Conservation (phyloP, 2,113 vertebrate genomes). For the Orientallactaga bullata region DNA sequence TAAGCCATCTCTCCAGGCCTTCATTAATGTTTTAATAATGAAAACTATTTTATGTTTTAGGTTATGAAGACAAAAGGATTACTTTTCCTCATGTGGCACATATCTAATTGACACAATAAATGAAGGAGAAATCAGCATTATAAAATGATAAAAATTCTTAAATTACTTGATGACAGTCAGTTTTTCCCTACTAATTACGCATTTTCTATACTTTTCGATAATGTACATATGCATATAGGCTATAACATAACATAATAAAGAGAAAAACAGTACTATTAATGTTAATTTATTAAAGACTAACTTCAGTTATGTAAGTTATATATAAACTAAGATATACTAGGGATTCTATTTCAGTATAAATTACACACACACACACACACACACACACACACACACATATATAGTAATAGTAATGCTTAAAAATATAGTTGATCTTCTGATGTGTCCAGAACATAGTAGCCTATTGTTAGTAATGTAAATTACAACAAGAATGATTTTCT, state of each 20-base stretch:
- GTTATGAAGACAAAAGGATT: not conserved
- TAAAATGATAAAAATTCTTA: not conserved
- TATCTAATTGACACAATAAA: not conserved
- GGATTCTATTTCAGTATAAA: not conserved
- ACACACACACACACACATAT: too few species aligned
- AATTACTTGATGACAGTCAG: not conserved
- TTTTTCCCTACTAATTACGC: not conserved
- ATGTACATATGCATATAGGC: not conserved
- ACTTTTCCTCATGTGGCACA: not conserved
- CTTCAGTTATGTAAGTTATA: not conserved
- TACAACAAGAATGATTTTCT: not conserved
- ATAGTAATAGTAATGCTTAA: not conserved
- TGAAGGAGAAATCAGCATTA: not conserved
- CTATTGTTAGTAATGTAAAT: not conserved
- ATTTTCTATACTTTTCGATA: not conserved
- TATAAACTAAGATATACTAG: not conserved
- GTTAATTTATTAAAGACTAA: not conserved
- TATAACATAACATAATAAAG: not conserved
- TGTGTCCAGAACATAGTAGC: not conserved
- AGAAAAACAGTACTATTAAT: not conserved
- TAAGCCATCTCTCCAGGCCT: not conserved
- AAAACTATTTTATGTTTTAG: not conserved
- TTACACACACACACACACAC: not conserved
- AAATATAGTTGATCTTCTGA: not conserved
- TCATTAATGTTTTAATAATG: not conserved